Evolutionary conservation across 2,797 vertebrate species (phyloP).

Genomic region (Iguana delicatissima): DNA sequence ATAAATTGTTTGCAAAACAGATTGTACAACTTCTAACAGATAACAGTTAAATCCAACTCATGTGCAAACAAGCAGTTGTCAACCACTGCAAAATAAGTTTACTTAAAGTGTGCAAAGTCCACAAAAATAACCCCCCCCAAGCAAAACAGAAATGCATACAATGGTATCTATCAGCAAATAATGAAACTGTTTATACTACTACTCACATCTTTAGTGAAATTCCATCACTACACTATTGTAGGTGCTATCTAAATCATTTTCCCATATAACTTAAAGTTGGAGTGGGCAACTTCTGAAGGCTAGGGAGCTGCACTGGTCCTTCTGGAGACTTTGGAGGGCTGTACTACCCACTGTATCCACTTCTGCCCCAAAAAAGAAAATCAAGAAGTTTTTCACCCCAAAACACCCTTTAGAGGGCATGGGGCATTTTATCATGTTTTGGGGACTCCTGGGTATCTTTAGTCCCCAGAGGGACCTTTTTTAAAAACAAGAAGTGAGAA

Average conservation of each 20-base stretch:
- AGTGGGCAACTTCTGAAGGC: no score
- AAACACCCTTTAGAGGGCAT: no score
- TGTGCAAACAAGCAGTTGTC: neutral
- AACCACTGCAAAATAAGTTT: conserved; percentile 1
- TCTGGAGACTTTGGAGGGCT: no score
- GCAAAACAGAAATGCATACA: neutral
- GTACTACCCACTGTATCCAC: no score
- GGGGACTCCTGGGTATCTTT: no score
- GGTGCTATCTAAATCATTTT: neutral
- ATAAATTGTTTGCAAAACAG: neutral
- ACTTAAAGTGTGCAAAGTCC: neutral
- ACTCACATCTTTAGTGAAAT: neutral
- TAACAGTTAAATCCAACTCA: neutral
- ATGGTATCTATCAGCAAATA: neutral
- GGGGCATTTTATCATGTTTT: no score
- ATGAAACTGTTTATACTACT: neutral
- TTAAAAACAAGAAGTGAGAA: no score
- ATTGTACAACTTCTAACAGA: neutral
- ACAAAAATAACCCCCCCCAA: no score
- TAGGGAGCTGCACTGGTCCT: neutral
- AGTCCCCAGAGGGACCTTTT: no score
- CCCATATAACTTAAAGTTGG: neutral
- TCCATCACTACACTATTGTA: neutral
- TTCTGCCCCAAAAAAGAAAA: no score
- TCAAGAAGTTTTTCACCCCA: no score